Evolutionary conservation across 2,113 vertebrate species (phyloP), one percentile per base, ranked within the genome.

Genomic region (Phalacrocorax aristotelis): DNA sequence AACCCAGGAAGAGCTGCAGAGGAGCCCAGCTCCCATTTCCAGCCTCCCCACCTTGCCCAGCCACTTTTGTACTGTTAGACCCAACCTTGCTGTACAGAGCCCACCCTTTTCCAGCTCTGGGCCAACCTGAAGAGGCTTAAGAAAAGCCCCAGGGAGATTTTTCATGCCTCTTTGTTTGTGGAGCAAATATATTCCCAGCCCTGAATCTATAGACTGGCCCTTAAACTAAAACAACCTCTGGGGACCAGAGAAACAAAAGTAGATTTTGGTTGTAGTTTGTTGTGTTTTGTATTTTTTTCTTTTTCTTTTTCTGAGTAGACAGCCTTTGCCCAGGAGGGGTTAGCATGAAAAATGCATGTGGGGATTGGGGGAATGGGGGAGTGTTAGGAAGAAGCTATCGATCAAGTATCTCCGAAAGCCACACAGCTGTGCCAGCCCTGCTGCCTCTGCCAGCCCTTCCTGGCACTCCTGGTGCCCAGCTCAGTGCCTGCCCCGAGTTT

Each of bases 351-450:
- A 98, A 98, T 98, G 97, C 95, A 98, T 91, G 75, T 94, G 96
- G 95, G 95, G 91, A 97, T 86, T 96, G 87, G 26, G 91, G 95
- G 95, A 93, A 94, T 55, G 93, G 96, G 95, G 91, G 94, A 84
- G 96, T 4, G 92, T 74, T 89, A 94, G 83, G 96, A 96, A 66
- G 93, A 74, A 97, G 93, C 98, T 97, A 98, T 98, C 98, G 95
- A 98, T 98, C 98, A 98, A 97, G 83, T 22, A 78, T 94, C 95
- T 98, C 97, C 97, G 95, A 97, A 97, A 98, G 98, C 97, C 97
- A 97, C 98, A 96, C 98, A 98, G 98, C 98, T 98, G 98, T 98
- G 98, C 97, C 44, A 72, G 80, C 93, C 75, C 89, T 12, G 38
- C 91, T 64, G 83, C 82, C 83, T 78, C 95, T 51, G 51, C 83